A percentile compares a stretch with the other conserved stretches of the same genome.
Conservation (phyloP, 2,113 vertebrate species). For the Bos javanicus region DNA sequence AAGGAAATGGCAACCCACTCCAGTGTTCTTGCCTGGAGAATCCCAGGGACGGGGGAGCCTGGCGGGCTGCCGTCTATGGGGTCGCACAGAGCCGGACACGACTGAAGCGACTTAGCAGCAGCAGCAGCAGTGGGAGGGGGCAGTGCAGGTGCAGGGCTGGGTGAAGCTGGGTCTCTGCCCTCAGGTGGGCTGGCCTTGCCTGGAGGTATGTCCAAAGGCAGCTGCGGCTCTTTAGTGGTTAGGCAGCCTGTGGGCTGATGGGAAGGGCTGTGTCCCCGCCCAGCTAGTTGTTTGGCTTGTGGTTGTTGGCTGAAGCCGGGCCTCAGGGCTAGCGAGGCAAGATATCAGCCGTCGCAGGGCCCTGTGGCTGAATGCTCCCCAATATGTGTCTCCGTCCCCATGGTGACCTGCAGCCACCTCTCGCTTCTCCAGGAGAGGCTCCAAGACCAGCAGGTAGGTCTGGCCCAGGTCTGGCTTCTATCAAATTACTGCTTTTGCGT, state of each 20-base stretch:
- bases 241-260: background rate
- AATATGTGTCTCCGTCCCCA: background rate
- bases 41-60: too few species aligned
- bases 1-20: too few species aligned
- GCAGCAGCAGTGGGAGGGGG: background rate
- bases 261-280: background rate
- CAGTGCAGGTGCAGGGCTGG: background rate
- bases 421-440: background rate
- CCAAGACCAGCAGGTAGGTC: background rate
- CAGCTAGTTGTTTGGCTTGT: background rate
- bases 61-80: too few species aligned
- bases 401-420: background rate
- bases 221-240: background rate
- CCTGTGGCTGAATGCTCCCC: background rate
- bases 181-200: background rate
- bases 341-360: fast-evolving
- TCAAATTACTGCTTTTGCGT: background rate
- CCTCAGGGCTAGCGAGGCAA: fast-evolving
- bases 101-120: too few species aligned
- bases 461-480: background rate
- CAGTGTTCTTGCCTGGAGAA: too few species aligned
- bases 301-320: background rate
- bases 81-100: too few species aligned
- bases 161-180: background rate
- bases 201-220: background rate